Evolutionary conservation across 2,113 vertebrate genomes (phyloP).

Genomic region (Sialia sialis): DNA sequence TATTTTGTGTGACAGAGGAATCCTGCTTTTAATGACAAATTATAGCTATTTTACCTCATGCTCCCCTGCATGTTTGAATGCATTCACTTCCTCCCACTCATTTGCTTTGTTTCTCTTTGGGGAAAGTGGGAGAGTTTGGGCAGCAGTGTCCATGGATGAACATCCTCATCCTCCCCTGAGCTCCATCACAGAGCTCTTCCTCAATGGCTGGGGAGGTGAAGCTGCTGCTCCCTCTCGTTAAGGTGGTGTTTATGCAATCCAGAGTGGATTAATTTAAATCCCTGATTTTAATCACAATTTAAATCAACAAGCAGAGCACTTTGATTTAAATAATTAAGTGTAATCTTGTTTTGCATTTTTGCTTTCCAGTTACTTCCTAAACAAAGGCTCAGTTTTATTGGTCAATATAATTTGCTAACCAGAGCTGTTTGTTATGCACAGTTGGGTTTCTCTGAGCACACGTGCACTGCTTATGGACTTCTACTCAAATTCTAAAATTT

Average conservation of each 20-base stretch:
- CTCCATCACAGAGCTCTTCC: not conserved
- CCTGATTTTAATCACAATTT: conserved; percentile 56
- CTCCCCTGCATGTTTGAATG: not conserved
- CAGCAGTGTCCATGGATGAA: not conserved
- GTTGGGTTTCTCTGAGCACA: not conserved
- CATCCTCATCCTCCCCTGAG: not conserved
- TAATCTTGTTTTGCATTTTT: conserved; percentile 51
- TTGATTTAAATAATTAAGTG: conserved; percentile 53
- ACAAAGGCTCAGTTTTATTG: conserved; percentile 32
- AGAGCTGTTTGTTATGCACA: not conserved
- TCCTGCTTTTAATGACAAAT: not conserved
- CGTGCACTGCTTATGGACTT: not conserved
- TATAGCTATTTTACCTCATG: not conserved
- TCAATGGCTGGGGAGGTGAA: not conserved
- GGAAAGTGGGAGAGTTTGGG: not conserved
- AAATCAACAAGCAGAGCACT: conserved; percentile 36
- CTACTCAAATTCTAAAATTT: not conserved
- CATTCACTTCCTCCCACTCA: not conserved
- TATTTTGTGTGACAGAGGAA: not conserved
- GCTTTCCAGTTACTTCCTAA: conserved; percentile 55
- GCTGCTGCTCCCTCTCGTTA: not conserved
- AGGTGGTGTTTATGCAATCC: conserved; percentile 31
- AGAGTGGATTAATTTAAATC: conserved; percentile 51
- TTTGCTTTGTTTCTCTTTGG: not conserved
- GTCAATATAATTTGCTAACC: conserved; percentile 14